Percentiles rank a stretch among this genome's conserved stretches.
These are phyloP conservation scores for Drosophila diplacantha DNA, from an alignment of 2,888 invertebrate species.

Conservation along the genomic window DNA sequence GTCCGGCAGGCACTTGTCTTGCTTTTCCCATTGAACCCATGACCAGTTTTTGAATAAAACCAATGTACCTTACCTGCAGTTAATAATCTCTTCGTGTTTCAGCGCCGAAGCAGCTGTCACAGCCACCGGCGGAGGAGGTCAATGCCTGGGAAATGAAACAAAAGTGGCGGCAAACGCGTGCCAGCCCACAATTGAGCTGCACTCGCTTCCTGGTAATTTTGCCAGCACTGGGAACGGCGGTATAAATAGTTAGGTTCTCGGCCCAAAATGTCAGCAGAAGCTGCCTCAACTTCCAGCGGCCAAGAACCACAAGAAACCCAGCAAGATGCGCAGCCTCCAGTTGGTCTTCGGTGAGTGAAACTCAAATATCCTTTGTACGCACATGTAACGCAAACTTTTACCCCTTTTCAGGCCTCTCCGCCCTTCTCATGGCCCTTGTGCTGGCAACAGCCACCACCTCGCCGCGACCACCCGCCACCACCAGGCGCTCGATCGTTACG, in stretches of 20 bases:
- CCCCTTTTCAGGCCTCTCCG: background rate
- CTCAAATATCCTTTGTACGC: background rate
- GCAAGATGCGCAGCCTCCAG: constrained; percentile 13
- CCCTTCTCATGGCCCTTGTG: constrained; percentile 1
- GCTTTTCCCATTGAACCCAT: background rate
- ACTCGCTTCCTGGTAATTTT: constrained; percentile 22
- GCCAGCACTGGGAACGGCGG: background rate
- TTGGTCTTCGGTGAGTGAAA: constrained; percentile 13
- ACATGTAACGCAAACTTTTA: too few species aligned
- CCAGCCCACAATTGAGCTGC: background rate
- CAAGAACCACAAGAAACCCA: background rate
- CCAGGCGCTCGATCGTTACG: background rate
- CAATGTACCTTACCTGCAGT: background rate
- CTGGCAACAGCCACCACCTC: constrained; percentile 5
- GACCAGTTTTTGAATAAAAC: background rate
- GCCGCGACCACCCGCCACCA: background rate
- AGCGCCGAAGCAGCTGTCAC: background rate
- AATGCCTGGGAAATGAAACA: constrained; percentile 12
- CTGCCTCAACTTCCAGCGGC: background rate
- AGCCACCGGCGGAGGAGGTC: background rate
- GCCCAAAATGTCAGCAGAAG: constrained; percentile 16
- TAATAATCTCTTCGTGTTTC: background rate
- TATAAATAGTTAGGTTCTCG: constrained; percentile 16
- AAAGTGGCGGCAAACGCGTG: constrained; percentile 14
- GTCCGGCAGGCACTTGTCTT: background rate